phyloP scores from a whole-genome alignment of 64 coral and sea anemone genomes.

The Acropora tenuis region DNA sequence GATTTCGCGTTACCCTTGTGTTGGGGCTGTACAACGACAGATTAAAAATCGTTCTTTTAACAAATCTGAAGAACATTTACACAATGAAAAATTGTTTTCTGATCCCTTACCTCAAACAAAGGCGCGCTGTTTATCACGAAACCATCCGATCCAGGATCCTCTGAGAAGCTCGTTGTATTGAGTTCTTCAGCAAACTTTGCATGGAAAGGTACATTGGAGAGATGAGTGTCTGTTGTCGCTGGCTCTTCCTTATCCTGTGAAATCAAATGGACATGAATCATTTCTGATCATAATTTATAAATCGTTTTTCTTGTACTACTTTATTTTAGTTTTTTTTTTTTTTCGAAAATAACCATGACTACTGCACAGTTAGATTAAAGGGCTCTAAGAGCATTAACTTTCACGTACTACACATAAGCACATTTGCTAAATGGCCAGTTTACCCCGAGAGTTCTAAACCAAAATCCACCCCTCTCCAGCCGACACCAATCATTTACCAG shows the following conservation, averaged over 20 bases:
- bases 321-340: too few species aligned
- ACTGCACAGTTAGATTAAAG: too few species aligned
- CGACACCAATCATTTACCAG: too few species aligned
- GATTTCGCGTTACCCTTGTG: not conserved
- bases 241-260: slow-evolving; percentile 80
- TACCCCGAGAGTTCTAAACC: too few species aligned
- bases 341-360: too few species aligned
- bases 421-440: too few species aligned
- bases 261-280: not conserved
- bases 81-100: not conserved
- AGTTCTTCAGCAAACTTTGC: slow-evolving; percentile 81
- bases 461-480: too few species aligned
- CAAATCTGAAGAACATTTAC: not conserved
- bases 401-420: too few species aligned
- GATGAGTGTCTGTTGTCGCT: slow-evolving; percentile 50
- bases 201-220: slow-evolving; percentile 72
- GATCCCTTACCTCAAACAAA: slow-evolving; percentile 78
- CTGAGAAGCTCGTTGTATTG: slow-evolving; percentile 49
- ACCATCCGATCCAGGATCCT: slow-evolving; percentile 78
- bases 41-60: not conserved
- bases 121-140: slow-evolving; percentile 86
- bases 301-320: too few species aligned
- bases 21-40: not conserved
- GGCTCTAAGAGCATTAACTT: too few species aligned
- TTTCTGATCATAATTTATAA: too few species aligned